These are phyloP conservation scores for Leptodon cayanensis DNA, from an alignment of 2,797 vertebrate genomes.

Conservation along the genomic window DNA sequence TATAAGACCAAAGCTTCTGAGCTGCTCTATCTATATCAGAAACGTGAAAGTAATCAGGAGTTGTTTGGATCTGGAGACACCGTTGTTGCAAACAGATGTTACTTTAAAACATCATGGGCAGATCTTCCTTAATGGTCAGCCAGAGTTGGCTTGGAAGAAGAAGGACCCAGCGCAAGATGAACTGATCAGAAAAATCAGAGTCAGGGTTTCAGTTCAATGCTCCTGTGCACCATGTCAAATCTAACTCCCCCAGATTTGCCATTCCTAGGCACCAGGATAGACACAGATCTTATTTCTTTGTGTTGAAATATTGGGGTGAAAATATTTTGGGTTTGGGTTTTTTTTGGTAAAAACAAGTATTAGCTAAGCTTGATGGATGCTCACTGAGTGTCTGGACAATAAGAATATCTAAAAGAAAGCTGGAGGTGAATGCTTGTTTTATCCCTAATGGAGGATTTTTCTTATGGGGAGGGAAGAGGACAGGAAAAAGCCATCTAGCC, in stretches of 20 bases:
- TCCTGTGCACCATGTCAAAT: background rate
- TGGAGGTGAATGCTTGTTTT: background rate
- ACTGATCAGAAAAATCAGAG: no score
- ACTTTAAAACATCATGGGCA: background rate
- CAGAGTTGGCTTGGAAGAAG: background rate
- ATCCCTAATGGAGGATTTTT: background rate
- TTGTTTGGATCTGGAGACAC: background rate
- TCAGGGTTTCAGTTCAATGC: background rate
- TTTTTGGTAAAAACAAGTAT: background rate
- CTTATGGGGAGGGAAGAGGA: background rate
- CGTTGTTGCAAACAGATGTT: background rate
- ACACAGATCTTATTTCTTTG: background rate
- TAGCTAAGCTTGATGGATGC: background rate
- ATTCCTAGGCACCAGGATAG: background rate
- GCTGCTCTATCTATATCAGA: background rate
- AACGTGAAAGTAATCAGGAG: background rate
- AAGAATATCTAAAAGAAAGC: background rate
- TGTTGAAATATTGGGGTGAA: background rate
- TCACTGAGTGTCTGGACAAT: background rate
- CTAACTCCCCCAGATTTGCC: background rate
- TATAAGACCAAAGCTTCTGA: background rate
- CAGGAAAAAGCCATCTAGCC: background rate
- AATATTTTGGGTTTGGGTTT: rapidly evolving
- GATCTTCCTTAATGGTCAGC: background rate
- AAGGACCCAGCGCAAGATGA: background rate